Conservation (phyloP, 2,113 vertebrate genomes). For the Sander vitreus region DNA sequence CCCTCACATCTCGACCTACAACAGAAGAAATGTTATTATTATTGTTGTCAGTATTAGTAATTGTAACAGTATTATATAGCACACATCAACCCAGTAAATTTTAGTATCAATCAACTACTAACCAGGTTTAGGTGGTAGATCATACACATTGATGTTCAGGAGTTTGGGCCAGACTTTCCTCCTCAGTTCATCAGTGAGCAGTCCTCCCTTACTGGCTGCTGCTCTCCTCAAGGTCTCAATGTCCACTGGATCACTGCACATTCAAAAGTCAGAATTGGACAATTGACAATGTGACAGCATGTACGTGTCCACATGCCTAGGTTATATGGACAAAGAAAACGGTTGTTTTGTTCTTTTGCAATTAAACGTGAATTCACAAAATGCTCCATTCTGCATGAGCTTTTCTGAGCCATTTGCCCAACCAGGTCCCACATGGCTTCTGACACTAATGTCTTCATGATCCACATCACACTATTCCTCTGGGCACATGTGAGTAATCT, state of each 20-base stretch:
- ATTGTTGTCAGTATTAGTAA: neutral
- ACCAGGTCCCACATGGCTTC: slow-evolving; percentile 4
- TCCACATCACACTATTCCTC: slow-evolving; percentile 18
- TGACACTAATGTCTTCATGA: slow-evolving; percentile 19
- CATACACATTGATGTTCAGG: slow-evolving; percentile 83
- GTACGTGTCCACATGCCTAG: neutral
- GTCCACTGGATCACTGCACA: slow-evolving; percentile 85
- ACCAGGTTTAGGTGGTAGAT: slow-evolving; percentile 83
- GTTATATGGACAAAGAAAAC: neutral
- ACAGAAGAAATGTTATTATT: neutral
- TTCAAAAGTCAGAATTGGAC: slow-evolving; percentile 43
- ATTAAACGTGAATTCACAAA: neutral
- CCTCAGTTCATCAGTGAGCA: slow-evolving; percentile 83
- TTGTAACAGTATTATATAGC: neutral
- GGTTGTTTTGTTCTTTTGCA: slow-evolving; percentile 2
- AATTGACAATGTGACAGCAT: neutral
- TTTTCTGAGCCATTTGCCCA: neutral
- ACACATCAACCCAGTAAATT: neutral
- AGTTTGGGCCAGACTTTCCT: slow-evolving; percentile 86
- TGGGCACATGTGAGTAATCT: slow-evolving; percentile 33
- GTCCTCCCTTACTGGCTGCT: slow-evolving; percentile 85
- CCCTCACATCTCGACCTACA: slow-evolving; percentile 80
- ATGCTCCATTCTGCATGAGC: neutral
- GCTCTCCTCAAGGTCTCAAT: slow-evolving; percentile 83
- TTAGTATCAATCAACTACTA: slow-evolving; percentile 16